A percentile compares a stretch with the other conserved stretches of the same genome.
These are phyloP conservation scores for Acronicta alni DNA, from an alignment of 2,888 invertebrate genomes.

Conservation along the genomic window DNA sequence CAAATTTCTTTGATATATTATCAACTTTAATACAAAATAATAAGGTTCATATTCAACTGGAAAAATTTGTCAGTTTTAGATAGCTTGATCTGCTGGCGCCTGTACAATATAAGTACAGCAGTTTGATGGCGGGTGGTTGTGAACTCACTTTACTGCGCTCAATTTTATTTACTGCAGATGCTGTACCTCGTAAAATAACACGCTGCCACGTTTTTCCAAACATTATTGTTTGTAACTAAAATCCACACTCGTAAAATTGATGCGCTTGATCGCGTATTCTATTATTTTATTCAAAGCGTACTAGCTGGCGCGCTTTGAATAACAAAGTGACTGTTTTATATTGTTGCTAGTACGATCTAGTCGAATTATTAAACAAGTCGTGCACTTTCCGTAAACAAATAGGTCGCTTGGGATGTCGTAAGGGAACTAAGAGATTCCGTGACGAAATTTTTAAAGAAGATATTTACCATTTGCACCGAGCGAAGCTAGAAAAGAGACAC, in stretches of 20 bases:
- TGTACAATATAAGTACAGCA: conserved; percentile 7
- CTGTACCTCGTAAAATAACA: conserved; percentile 47
- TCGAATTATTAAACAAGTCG: conserved; percentile 1
- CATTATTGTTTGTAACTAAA: conserved; percentile 49
- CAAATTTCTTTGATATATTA: too few species aligned
- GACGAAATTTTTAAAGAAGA: too few species aligned
- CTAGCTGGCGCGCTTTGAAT: neutral
- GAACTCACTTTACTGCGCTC: conserved; percentile 50
- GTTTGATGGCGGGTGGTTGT: conserved; percentile 35
- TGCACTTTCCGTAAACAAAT: neutral
- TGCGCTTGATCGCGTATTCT: conserved; percentile 12
- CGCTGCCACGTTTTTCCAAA: conserved; percentile 33
- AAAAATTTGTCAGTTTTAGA: too few species aligned
- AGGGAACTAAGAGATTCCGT: too few species aligned
- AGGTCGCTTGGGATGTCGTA: neutral
- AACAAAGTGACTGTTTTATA: neutral
- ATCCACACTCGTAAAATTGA: conserved; percentile 40
- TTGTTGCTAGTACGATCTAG: neutral
- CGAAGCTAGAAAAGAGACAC: too few species aligned
- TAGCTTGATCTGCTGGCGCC: too few species aligned
- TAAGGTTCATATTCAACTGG: too few species aligned
- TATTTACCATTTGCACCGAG: too few species aligned
- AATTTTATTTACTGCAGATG: conserved; percentile 50
- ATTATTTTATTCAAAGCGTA: too few species aligned
- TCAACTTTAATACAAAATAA: too few species aligned